Conservation (phyloP, 2,797 vertebrate species). For the Poecilia gillii region DNA sequence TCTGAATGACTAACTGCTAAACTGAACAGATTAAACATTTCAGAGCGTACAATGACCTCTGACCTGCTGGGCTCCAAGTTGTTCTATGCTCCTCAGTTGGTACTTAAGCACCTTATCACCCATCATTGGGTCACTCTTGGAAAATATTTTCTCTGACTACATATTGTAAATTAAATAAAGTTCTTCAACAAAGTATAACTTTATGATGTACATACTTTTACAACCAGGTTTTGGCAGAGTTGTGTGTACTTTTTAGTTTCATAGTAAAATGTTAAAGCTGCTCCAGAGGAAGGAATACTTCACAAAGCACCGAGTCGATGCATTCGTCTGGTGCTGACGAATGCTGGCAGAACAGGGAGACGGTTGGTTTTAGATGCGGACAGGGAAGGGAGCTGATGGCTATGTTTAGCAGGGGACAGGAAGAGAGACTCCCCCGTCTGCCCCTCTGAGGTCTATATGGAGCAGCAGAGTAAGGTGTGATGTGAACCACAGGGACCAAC, state of each 20-base stretch:
- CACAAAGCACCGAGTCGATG: background rate
- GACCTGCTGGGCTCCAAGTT: background rate
- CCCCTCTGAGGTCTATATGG: slow-evolving; percentile 51
- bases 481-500: slow-evolving; percentile 57
- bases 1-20: background rate
- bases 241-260: no score
- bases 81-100: background rate
- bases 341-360: slow-evolving; percentile 5
- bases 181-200: no score
- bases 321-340: background rate
- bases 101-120: background rate
- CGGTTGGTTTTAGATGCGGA: background rate
- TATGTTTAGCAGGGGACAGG: slow-evolving; percentile 28
- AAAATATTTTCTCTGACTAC: background rate
- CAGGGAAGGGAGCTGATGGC: background rate
- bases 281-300: background rate
- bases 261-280: background rate
- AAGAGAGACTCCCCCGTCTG: slow-evolving; percentile 33
- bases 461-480: slow-evolving; percentile 60
- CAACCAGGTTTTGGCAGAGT: no score
- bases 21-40: slow-evolving; percentile 8
- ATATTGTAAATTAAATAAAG: no score
- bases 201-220: no score
- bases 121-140: background rate
- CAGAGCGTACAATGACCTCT: background rate